A percentile compares a stretch with the other conserved stretches of the same genome.
These are phyloP conservation scores for Himalopsyche anomala DNA, from an alignment of 2,888 invertebrate species.

Conservation along the genomic window DNA sequence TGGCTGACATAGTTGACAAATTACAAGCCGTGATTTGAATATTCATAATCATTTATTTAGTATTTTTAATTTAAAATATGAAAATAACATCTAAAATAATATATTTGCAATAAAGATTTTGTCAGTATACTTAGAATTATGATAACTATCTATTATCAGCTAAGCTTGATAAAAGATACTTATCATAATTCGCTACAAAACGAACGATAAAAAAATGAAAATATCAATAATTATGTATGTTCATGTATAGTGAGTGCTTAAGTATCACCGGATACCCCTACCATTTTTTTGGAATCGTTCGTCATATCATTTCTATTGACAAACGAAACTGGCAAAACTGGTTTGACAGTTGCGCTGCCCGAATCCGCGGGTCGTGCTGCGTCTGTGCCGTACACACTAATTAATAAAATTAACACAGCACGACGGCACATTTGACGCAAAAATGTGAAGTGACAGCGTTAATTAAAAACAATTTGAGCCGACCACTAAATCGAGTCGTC, in stretches of 20 bases:
- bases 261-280: not conserved
- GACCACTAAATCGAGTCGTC: not conserved
- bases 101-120: too few species aligned
- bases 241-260: not conserved
- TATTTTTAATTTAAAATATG: too few species aligned
- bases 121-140: too few species aligned
- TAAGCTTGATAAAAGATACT: too few species aligned
- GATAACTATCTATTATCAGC: too few species aligned
- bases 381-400: not conserved
- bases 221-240: too few species aligned
- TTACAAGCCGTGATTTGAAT: too few species aligned
- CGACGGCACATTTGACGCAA: not conserved
- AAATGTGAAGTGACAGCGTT: conserved; percentile 6
- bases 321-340: conserved; percentile 34
- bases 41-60: too few species aligned
- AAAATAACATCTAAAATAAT: too few species aligned
- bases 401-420: conserved; percentile 13
- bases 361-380: not conserved
- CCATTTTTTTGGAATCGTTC: not conserved
- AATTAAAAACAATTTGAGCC: not conserved
- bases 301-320: conserved; percentile 16
- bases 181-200: too few species aligned
- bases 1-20: too few species aligned
- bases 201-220: too few species aligned
- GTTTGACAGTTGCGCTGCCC: conserved; percentile 32